Evolutionary conservation across 1,140 invertebrate species (phyloP), one percentile per base, ranked within the genome.

Genomic region (Apis florea): DNA sequence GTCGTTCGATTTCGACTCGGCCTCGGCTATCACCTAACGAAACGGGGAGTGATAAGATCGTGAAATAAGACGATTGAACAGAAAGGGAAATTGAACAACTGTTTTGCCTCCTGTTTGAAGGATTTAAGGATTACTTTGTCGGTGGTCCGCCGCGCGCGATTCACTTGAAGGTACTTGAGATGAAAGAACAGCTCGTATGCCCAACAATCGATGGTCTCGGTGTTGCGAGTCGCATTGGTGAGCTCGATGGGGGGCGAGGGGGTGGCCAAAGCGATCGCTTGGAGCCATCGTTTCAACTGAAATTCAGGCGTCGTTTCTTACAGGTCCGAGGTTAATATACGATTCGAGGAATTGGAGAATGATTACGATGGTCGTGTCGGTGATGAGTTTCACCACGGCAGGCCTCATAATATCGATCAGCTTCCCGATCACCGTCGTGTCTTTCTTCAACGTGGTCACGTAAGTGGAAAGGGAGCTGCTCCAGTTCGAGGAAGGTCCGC

Each of bases 121-220:
- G 40, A 83, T 79, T 73, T 40, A 56, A 56, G 64, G 40, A 72
- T 88, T 86, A 91, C 89, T 82, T 91, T 90, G 61, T 88, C 79
- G 53, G 85, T 78, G 71, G 85, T 86, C 51, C 49, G 73, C 58
- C 74, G 87, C 31, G 76, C 83, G 56, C 85, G 87, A 66, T 89
- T 90, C 59, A 85, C 82, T 79, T 90, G 87, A 56, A 90, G 89
- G 69, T 89, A 89, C 85, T 93, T 93, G 12, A 93, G 83, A 80
- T 92, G 91, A 82, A 93, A 93, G 83, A 90, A 93, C 12, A 92
- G 72, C 83, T 93, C 92, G 82, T 93, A 93, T 17, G 89, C 91
- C 92, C 92, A 93, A 64, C 90, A 89, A 71, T 93, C 92, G 61
- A 93, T 92, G 24, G 86, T 92, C 78, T 93, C 91, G 10, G 85